These are phyloP conservation scores for Saturnia japonica DNA, from an alignment of 2,888 invertebrate species.

Conservation along the genomic window DNA sequence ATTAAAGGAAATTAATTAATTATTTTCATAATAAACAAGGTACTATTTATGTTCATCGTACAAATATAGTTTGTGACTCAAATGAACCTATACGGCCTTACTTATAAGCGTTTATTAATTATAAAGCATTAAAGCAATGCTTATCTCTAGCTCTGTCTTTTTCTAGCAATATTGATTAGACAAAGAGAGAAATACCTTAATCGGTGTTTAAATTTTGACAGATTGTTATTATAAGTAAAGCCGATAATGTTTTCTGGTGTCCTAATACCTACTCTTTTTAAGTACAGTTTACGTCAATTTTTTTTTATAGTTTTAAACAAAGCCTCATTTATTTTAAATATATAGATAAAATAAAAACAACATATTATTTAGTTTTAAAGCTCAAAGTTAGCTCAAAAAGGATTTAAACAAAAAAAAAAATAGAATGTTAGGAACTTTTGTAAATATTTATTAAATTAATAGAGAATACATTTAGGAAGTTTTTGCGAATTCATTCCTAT, in stretches of 20 bases:
- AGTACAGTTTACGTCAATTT: slow-evolving; percentile 3
- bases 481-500: slow-evolving; percentile 66
- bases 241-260: neutral
- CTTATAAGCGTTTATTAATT: too few relatives aligned
- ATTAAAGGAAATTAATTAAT: neutral
- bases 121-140: too few relatives aligned
- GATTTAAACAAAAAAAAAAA: slow-evolving; percentile 37
- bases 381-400: slow-evolving; percentile 79
- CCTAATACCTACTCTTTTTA: neutral
- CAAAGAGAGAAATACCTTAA: too few relatives aligned
- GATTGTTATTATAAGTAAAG: too few relatives aligned
- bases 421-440: slow-evolving; percentile 44
- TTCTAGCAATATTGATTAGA: too few relatives aligned
- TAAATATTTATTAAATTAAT: slow-evolving; percentile 59
- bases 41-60: slow-evolving; percentile 4
- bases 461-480: slow-evolving; percentile 37
- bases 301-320: slow-evolving; percentile 9
- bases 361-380: slow-evolving; percentile 68
- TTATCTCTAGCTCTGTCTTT: too few relatives aligned
- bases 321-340: slow-evolving; percentile 11
- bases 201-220: too few relatives aligned
- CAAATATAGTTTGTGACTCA: neutral
- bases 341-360: slow-evolving; percentile 9
- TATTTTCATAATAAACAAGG: neutral
- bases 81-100: too few relatives aligned